Evolutionary conservation across 2,113 vertebrate species (phyloP).

Genomic region (Plotosus lineatus): DNA sequence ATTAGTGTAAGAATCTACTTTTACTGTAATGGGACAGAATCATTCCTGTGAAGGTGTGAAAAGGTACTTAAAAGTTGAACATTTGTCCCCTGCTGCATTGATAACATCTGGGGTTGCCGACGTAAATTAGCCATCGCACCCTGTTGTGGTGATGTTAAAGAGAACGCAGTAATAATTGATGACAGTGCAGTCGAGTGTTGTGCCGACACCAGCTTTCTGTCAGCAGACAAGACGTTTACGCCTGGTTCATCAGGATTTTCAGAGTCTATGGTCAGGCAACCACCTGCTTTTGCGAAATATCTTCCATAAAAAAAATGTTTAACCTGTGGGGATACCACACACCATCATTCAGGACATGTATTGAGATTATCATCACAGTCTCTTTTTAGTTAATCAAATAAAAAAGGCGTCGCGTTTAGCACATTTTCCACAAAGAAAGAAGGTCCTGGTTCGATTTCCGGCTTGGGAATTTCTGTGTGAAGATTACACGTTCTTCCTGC

Average conservation of each 20-base stretch:
- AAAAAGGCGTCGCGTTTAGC: no score
- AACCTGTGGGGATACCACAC: constrained; percentile 42
- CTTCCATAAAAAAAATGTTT: constrained; percentile 30
- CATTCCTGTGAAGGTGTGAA: not conserved
- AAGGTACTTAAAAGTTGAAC: not conserved
- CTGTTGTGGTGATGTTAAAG: constrained; percentile 9
- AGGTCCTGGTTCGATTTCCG: no score
- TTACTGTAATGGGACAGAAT: not conserved
- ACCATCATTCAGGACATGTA: constrained; percentile 41
- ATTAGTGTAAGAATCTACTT: not conserved
- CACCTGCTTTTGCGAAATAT: constrained; percentile 64
- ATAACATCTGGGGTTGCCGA: not conserved
- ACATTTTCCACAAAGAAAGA: no score
- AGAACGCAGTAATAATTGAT: constrained; percentile 14
- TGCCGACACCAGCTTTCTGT: not conserved
- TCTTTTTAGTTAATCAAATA: not conserved
- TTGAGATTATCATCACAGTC: not conserved
- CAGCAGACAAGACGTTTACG: constrained; percentile 8
- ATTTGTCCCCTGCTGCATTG: not conserved
- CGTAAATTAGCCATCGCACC: constrained; percentile 30
- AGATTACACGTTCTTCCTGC: no score
- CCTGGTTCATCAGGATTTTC: constrained; percentile 30
- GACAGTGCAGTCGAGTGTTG: not conserved
- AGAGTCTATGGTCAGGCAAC: constrained; percentile 61
- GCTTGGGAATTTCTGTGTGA: no score